Evolutionary conservation across 37 sponge, comb jelly and placozoan genomes (phyloP), one percentile per base, ranked within the genome.

Genomic region (Spongia lamella): DNA sequence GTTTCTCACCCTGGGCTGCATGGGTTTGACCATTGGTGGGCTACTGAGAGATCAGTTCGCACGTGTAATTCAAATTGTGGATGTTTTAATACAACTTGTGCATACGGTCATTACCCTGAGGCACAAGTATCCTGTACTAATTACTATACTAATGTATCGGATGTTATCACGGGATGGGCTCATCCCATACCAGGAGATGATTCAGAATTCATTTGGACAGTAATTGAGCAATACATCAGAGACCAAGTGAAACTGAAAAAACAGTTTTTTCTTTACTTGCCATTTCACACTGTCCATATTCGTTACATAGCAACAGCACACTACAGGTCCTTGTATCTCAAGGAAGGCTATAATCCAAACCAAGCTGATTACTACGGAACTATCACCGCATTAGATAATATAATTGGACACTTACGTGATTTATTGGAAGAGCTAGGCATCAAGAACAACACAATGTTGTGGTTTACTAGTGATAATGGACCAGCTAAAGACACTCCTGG

Each of bases 401-500:
- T 79, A 21, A 61, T 85, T 34, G 85, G 85, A 34, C 61, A 36
- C 38, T 32, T 81, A 2, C 52, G 82, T 32, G 49, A 57, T 5
- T 72, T 87, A 6, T 63, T 87, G 22, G 53, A 59, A 38, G 69
- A 76, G 20, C 67, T 68, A 32, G 76, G 74, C 26, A 49, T 87
- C 31, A 33, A 26, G 1, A 57, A 87, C 82, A 87, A 87, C 53
- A 87, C 88, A 0, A 75, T 87, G 82, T 36, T 87, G 35, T 87
- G 88, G 82, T 87, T 87, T 63, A 66, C 82, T 9, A 87, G 82
- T 76, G 88, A 87, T 50, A 87, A 87, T 34, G 82, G 88, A 3
- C 88, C 88, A 20, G 66, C 25, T 7, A 51, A n/a, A 20, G 37
- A 55, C 3, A 59, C 77, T 16, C 88, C 88, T 2, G 88, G 88